Base-by-base conservation (phyloP, 2,797 vertebrate species). In the Parambassis ranga region DNA sequence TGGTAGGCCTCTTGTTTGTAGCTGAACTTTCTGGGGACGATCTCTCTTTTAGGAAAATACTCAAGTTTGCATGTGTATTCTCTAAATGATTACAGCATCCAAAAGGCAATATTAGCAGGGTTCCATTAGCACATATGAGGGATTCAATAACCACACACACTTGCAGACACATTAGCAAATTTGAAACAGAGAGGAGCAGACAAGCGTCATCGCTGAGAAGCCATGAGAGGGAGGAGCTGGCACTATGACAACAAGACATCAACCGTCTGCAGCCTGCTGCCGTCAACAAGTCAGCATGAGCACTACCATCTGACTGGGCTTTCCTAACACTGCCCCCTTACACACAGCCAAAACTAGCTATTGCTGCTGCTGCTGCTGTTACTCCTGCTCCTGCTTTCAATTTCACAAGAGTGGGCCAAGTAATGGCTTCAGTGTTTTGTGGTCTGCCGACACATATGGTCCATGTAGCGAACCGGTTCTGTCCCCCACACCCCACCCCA, bases 381-480 rank as follows among this genome's bases (percentile, higher is more conserved):
- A 56, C 75, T 76, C 81, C n/a, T n/a, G 68, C 82, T 85, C 79
- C 90, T 92, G 90, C 83, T 91, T 91, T 88, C 79, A 91, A 91
- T 91, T 90, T 90, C 63, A 76, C 75, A 20, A 58, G 71, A 86
- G 80, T 71, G 77, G 78, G 86, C 74, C 80, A 57, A 81, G 77
- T 90, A 91, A 91, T 88, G 86, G 88, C 83, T 90, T 84, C 75
- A 81, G 81, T 60, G 22, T 87, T 90, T 90, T 89, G 90, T 71
- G 83, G 90, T 90, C 79, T 79, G 82, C 84, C 71, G 78, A 81
- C 87, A 85, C 91, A 91, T 83, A 88, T 91, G 90, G 88, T 87
- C 77, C 36, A 61, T 84, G 85, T 86, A 85, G 84, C 70, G 58
- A 66, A 79, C 75, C 43, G 43, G 62, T 73, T 55, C 72, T 24